phyloP scores from a whole-genome alignment of 2,888 invertebrate species.

The Saturnia pavonia region DNA sequence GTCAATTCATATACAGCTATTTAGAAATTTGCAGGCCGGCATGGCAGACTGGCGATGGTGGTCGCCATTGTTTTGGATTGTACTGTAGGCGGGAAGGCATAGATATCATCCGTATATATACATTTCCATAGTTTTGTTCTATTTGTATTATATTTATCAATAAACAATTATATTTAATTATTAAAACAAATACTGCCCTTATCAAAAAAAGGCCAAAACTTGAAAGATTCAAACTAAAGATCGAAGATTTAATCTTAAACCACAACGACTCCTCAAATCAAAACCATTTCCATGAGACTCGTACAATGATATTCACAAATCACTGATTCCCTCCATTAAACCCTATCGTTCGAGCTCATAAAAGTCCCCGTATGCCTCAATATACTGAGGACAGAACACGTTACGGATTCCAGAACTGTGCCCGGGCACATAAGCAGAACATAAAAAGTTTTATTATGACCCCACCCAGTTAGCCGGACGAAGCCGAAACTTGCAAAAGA shows the following conservation, averaged over 20 bases:
- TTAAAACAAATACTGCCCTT: too few species aligned
- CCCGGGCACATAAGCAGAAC: slow-evolving; percentile 64
- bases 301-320: slow-evolving; percentile 7
- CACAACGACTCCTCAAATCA: slow-evolving; percentile 2
- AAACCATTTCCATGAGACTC: not conserved
- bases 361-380: slow-evolving; percentile 13
- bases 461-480: slow-evolving; percentile 45
- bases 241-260: not conserved
- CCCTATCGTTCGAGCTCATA: slow-evolving; percentile 14
- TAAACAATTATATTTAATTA: too few species aligned
- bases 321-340: slow-evolving; percentile 15
- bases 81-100: too few species aligned
- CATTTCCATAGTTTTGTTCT: too few species aligned
- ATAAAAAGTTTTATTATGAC: slow-evolving; percentile 77
- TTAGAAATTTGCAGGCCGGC: too few species aligned
- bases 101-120: too few species aligned
- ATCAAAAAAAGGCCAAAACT: too few species aligned
- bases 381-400: slow-evolving; percentile 11
- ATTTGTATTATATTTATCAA: too few species aligned
- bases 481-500: slow-evolving; percentile 63
- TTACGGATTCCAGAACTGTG: slow-evolving; percentile 11
- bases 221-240: too few species aligned
- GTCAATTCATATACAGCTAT: too few species aligned
- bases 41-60: too few species aligned
- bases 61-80: too few species aligned